Conservation (phyloP, 2,797 vertebrate species). For the Phataginus tricuspis region DNA sequence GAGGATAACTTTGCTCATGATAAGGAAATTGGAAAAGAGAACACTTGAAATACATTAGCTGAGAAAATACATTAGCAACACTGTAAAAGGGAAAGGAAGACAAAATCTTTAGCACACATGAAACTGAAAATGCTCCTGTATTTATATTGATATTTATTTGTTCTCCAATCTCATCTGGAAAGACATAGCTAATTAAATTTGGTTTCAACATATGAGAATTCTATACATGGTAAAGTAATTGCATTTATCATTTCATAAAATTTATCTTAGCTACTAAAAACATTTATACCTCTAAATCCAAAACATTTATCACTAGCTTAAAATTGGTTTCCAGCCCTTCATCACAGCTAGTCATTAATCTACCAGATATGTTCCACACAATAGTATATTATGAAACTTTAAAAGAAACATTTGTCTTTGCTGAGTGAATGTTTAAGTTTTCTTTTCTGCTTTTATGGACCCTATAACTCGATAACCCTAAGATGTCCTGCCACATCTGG, state of each 20-base stretch:
- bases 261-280: slow-evolving; percentile 69
- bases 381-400: slow-evolving; percentile 63
- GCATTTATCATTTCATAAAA: slow-evolving; percentile 75
- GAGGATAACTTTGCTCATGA: slow-evolving; percentile 49
- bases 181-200: slow-evolving; percentile 71
- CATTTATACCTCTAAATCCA: slow-evolving; percentile 73
- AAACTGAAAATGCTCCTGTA: slow-evolving; percentile 3
- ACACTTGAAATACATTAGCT: neutral
- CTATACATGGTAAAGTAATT: slow-evolving; percentile 60
- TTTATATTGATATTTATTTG: neutral
- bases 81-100: neutral
- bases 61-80: slow-evolving; percentile 18
- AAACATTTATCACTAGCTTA: slow-evolving; percentile 76
- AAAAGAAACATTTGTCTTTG: slow-evolving; percentile 69
- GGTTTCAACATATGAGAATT: slow-evolving; percentile 40
- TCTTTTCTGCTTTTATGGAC: neutral
- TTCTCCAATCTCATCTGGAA: slow-evolving; percentile 50
- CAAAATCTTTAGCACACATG: neutral
- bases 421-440: slow-evolving; percentile 31
- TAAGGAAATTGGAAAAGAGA: slow-evolving; percentile 47
- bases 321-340: slow-evolving; percentile 64
- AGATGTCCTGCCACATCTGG: neutral
- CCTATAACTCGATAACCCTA: neutral
- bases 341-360: slow-evolving; percentile 74
- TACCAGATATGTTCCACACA: slow-evolving; percentile 59